These are phyloP conservation scores for Magallana ariakensis DNA, from an alignment of 1,140 invertebrate species.

Conservation along the genomic window DNA sequence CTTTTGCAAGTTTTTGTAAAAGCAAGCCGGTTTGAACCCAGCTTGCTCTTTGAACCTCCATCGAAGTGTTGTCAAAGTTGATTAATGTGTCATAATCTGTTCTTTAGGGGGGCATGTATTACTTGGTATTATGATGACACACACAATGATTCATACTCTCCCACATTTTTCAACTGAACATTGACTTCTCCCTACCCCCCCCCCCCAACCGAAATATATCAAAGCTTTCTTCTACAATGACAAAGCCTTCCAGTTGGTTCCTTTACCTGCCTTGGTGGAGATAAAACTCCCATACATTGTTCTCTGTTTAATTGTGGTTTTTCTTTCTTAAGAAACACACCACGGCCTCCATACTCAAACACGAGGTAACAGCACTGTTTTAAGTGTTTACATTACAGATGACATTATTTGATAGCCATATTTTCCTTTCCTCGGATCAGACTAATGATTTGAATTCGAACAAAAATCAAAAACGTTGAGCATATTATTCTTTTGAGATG, in stretches of 20 bases:
- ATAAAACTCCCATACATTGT: background rate
- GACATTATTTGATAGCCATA: background rate
- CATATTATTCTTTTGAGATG: slow-evolving; percentile 10
- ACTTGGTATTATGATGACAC: background rate
- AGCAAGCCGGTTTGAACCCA: too few species aligned
- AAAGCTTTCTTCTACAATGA: background rate
- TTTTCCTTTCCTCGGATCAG: background rate
- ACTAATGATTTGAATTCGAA: background rate
- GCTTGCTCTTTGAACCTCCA: background rate
- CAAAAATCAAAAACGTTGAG: background rate
- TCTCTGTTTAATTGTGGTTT: slow-evolving; percentile 1
- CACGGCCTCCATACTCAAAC: background rate
- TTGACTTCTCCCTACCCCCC: too few species aligned
- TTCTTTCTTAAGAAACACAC: background rate
- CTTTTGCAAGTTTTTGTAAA: too few species aligned
- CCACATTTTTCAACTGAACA: too few species aligned
- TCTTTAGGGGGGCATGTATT: background rate
- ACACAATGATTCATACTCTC: background rate
- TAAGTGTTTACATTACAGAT: slow-evolving; percentile 27
- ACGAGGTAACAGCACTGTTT: background rate
- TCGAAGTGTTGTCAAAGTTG: background rate
- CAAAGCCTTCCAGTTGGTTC: background rate
- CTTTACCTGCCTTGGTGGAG: background rate
- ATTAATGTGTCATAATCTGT: background rate
- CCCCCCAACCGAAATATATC: background rate